Evolutionary conservation across 1,140 invertebrate genomes (phyloP).

Genomic region (Pantala flavescens): DNA sequence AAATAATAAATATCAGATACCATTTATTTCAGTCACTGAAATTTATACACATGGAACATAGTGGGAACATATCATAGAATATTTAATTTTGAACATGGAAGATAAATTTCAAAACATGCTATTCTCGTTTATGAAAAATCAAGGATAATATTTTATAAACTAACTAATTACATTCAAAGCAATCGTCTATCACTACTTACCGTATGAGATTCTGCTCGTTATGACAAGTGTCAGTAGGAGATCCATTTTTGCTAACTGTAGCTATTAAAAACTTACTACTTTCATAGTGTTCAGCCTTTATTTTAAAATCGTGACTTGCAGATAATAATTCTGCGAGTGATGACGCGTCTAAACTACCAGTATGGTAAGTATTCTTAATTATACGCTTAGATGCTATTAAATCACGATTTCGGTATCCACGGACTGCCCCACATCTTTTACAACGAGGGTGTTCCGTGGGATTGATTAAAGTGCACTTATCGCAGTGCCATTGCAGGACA

Average conservation of each 20-base stretch:
- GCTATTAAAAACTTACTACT: slow-evolving; percentile 6
- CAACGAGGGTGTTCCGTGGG: slow-evolving; percentile 68
- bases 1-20: no score
- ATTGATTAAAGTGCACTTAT: slow-evolving; percentile 73
- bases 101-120: no score
- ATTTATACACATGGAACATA: no score
- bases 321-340: neutral
- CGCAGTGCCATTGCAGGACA: slow-evolving; percentile 80
- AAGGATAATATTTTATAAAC: no score
- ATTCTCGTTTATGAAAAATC: no score
- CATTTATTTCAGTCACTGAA: no score
- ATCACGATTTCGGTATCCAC: slow-evolving; percentile 16
- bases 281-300: neutral
- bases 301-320: neutral
- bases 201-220: neutral
- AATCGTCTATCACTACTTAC: neutral
- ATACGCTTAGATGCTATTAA: neutral
- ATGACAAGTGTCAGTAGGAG: neutral
- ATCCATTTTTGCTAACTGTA: neutral
- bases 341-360: slow-evolving; percentile 11
- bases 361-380: neutral
- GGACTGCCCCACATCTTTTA: slow-evolving; percentile 54
- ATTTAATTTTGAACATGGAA: no score
- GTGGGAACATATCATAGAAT: no score
- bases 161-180: no score